Base-by-base conservation (phyloP, 2,888 invertebrate genomes). In the Argyra leucocephala region DNA sequence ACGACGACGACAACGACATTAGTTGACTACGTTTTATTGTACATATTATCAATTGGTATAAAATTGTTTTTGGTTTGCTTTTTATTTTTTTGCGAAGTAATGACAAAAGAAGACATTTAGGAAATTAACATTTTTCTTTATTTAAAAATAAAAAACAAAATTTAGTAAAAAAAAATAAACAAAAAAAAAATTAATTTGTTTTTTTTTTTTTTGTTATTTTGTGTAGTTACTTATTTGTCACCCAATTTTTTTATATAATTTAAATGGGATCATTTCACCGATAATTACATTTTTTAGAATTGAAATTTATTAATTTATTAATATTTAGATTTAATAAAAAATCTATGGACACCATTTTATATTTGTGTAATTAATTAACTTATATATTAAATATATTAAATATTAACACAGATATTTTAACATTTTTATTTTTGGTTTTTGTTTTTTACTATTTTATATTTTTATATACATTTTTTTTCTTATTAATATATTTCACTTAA, bases 191-290 rank as follows among this genome's bases (percentile, higher is more conserved):
- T n/a, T n/a, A n/a, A n/a, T n/a, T n/a, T n/a, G n/a, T n/a, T n/a
- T n/a, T n/a, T n/a, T n/a, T n/a, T n/a, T n/a, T n/a, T n/a, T n/a
- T n/a, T n/a, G n/a, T n/a, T n/a, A n/a, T n/a, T n/a, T n/a, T n/a
- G n/a, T n/a, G n/a, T n/a, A n/a, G n/a, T 48, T 18, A 21, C 1
- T 60, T 23, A n/a, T 61, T 24, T 64, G 64, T 64, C 64, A 64
- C 64, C 64, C 64, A 36, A 64, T 57, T 64, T 57, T 61, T 64
- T 64, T 61, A 58, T 31, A 24, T 26, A 62, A 57, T 57, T 61
- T 26, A 26, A 21, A 26, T 31, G 21, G 69, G 69, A 70, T 71
- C 74, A 74, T 74, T 72, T 74, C 72, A 73, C 72, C 74, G 73
- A 70, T n/a, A n/a, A n/a, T 71, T 70, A 69, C 70, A 72, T 66